A percentile compares a stretch with the other conserved stretches of the same genome.
Evolutionary conservation across 1,140 invertebrate species (phyloP).

Genomic region (Bombus soroeensis): DNA sequence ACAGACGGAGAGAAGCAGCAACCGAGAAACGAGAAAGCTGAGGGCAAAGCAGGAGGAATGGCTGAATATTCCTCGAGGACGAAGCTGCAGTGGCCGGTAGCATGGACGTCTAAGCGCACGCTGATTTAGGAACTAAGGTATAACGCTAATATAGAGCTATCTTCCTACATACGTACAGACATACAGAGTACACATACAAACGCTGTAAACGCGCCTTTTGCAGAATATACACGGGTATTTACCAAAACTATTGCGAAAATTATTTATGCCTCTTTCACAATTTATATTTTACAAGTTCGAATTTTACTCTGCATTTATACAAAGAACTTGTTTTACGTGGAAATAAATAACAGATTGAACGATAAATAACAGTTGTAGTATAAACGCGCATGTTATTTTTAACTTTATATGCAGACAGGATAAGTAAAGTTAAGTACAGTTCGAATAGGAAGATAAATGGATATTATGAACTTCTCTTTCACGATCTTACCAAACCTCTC

Average conservation of each 20-base stretch:
- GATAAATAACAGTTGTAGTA: background rate
- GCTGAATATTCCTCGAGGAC: conserved; percentile 77
- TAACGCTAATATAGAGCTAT: conserved; percentile 75
- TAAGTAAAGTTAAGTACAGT: background rate
- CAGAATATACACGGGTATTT: conserved; percentile 25
- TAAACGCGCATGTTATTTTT: background rate
- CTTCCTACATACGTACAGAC: conserved; percentile 56
- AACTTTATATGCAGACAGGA: background rate
- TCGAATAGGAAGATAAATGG: background rate
- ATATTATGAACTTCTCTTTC: too few relatives aligned
- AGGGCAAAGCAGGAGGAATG: conserved; percentile 67
- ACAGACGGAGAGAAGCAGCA: conserved; percentile 59
- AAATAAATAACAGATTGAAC: background rate
- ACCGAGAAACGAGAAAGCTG: conserved; percentile 68
- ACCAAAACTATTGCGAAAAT: background rate
- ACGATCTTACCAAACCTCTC: background rate
- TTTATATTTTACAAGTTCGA: background rate
- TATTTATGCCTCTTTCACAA: background rate
- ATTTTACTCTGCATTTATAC: background rate
- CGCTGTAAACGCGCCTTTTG: conserved; percentile 40
- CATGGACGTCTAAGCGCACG: conserved; percentile 68
- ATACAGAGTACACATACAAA: background rate
- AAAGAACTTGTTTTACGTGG: background rate
- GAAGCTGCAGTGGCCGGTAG: conserved; percentile 59
- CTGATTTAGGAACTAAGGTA: conserved; percentile 72